Percentiles rank a stretch among this genome's conserved stretches.
Conservation (phyloP, 1,140 invertebrate genomes). For the Drosophila takahashii region DNA sequence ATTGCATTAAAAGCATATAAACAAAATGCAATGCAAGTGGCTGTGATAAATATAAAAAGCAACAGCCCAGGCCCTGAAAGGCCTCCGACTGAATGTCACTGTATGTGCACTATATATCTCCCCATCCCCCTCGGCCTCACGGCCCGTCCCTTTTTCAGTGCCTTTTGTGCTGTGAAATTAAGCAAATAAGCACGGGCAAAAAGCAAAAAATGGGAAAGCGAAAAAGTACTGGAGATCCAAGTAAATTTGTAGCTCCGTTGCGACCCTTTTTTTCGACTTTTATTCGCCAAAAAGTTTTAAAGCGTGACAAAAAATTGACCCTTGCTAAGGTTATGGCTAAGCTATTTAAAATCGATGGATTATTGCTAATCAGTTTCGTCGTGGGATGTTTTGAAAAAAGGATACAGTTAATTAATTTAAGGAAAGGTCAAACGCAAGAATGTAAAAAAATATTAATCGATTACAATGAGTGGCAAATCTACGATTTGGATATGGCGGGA, state of each 20-base stretch:
- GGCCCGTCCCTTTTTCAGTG: not conserved
- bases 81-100: constrained; percentile 23
- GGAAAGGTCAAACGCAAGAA: not conserved
- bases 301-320: not conserved
- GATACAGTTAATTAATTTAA: not conserved
- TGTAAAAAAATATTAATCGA: too few relatives aligned
- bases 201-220: constrained; percentile 21
- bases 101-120: constrained; percentile 4
- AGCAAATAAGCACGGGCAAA: constrained; percentile 68
- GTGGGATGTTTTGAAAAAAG: not conserved
- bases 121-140: not conserved
- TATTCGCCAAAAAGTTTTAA: constrained; percentile 58
- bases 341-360: not conserved
- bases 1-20: constrained; percentile 83
- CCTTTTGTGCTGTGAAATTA: constrained; percentile 75
- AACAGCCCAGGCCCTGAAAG: constrained; percentile 37
- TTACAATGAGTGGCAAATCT: too few relatives aligned
- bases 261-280: constrained; percentile 41
- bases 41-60: constrained; percentile 71
- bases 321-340: too few relatives aligned
- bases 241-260: constrained; percentile 44
- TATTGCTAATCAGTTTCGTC: not conserved
- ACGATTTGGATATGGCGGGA: too few relatives aligned
- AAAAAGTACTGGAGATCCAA: constrained; percentile 19
- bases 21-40: constrained; percentile 82